Base-by-base conservation (phyloP, 2,888 invertebrate genomes). In the Sturmia bella region DNA sequence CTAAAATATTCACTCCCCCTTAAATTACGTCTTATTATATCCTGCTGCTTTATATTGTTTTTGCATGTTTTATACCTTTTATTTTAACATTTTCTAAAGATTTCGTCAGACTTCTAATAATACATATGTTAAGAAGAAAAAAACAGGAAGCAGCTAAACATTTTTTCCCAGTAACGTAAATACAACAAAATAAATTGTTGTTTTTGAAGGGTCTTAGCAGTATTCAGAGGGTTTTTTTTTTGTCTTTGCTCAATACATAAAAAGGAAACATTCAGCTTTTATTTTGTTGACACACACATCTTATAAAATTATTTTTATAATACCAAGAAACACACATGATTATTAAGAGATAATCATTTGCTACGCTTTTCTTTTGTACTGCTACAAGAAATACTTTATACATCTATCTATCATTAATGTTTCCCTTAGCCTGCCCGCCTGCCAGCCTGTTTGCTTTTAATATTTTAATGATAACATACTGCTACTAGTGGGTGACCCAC, bases 21-120 rank as follows among this genome's bases (percentile, higher is more conserved):
- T 74, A 75, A 82, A 82, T 82, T 82, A 78, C 82, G 74, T 78
- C 78, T 78, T 82, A 82, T 78, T 82, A 82, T 82, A 75, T 82
- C 82, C 82, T 82, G 78, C 73, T 72, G 57, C 72, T 78, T 72
- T 72, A 64, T 72, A 78, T 59, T 50, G 19, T 56, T 5, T 39
- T 39, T 41, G 4, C 32, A 32, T 45, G 19, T 17, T 63, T 43
- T 50, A n/a, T 9, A 19, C 7, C 45, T 64, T 45, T 74, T 73
- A 43, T 63, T 41, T 63, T 43, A 57, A 66, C 13, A 75, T 66
- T 39, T 74, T 41, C 43, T 39, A n/a, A 41, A 37, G 57, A 43
- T 64, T 64, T 64, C 64, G 48, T 66, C 64, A 66, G 52, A 50
- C 56, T 13, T 15, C 37, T 32, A 32, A 32, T 9, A 32, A 32